A percentile compares a stretch with the other conserved stretches of the same genome.
phyloP scores from a whole-genome alignment of 2,113 vertebrate species.

The Pipra filicauda region DNA sequence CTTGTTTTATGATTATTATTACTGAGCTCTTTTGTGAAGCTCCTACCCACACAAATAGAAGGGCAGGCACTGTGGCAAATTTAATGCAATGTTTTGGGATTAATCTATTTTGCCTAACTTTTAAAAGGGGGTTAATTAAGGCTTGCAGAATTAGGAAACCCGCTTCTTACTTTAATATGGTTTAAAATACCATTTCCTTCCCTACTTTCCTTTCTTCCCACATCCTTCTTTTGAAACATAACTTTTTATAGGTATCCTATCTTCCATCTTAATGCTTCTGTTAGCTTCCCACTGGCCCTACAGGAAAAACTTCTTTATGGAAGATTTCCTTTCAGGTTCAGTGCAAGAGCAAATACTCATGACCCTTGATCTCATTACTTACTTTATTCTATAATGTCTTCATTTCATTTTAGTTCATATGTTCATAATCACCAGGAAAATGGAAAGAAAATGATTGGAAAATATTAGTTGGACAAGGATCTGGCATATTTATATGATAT shows the following conservation, averaged over 20 bases:
- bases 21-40: conserved; percentile 48
- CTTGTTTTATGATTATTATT: conserved; percentile 8
- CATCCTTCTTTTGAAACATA: conserved; percentile 50
- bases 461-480: neutral
- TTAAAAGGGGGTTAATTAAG: conserved; percentile 25
- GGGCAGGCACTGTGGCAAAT: conserved; percentile 26
- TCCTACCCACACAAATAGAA: conserved; percentile 23
- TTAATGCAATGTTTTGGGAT: conserved; percentile 29
- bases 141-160: conserved; percentile 37
- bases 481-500: neutral
- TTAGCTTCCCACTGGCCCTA: neutral
- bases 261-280: conserved; percentile 51
- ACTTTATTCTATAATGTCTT: neutral
- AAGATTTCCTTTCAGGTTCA: conserved; percentile 52
- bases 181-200: conserved; percentile 62
- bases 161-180: conserved; percentile 10
- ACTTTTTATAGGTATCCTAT: conserved; percentile 60
- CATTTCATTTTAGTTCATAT: neutral
- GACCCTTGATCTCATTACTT: neutral
- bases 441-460: neutral
- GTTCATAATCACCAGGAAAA: neutral
- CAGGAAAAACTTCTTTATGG: conserved; percentile 52
- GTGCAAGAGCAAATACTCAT: neutral
- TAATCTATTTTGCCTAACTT: neutral
- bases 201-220: conserved; percentile 39